These are phyloP conservation scores for Thermophis baileyi DNA, from an alignment of 2,113 vertebrate genomes.

Conservation along the genomic window DNA sequence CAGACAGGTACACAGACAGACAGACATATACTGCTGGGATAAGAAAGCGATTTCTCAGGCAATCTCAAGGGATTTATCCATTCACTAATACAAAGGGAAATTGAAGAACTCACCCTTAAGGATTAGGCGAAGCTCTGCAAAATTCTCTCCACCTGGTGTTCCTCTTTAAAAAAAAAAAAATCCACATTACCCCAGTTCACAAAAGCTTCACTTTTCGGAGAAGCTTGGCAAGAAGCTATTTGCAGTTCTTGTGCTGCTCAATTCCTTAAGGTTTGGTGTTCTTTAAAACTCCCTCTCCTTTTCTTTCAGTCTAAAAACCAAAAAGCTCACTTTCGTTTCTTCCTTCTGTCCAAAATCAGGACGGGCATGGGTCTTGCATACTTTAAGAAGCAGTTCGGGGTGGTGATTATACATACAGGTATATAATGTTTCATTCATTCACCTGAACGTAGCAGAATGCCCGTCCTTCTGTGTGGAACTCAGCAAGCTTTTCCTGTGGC, in stretches of 20 bases:
- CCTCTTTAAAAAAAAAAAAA: neutral
- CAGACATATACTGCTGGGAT: neutral
- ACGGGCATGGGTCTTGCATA: slow-evolving; percentile 1
- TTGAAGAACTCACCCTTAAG: slow-evolving; percentile 7
- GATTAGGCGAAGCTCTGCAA: neutral
- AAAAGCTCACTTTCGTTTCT: neutral
- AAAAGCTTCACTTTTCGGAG: neutral
- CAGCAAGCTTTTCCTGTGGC: neutral
- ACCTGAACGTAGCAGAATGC: neutral
- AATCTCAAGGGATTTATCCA: neutral
- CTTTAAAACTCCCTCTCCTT: neutral
- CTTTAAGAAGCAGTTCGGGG: neutral
- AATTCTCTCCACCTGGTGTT: neutral
- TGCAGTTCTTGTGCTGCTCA: neutral
- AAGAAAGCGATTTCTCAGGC: neutral
- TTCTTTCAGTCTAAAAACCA: neutral
- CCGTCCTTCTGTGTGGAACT: neutral
- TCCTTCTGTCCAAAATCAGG: neutral
- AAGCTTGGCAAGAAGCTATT: neutral
- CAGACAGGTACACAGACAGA: neutral
- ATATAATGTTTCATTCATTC: neutral
- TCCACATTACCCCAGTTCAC: neutral
- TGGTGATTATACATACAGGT: neutral
- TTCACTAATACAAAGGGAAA: neutral
- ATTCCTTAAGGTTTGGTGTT: neutral